A percentile compares a stretch with the other conserved stretches of the same genome.
Conservation (phyloP, 2,888 invertebrate species). For the Noctua janthe region DNA sequence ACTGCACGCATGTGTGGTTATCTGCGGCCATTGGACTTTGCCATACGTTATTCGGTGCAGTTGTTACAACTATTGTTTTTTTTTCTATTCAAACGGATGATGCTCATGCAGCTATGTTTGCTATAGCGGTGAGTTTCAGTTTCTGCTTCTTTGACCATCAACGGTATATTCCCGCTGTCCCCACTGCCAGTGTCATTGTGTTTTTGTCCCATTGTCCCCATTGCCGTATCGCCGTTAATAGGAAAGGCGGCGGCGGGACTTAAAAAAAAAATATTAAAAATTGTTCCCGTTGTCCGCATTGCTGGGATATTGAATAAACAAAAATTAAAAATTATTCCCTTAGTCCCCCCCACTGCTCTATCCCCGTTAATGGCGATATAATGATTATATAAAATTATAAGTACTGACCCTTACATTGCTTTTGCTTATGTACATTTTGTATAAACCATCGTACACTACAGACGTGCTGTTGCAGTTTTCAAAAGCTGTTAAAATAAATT, state of each 20-base stretch:
- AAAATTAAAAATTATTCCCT: not conserved
- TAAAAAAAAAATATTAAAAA: not conserved
- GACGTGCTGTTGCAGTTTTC: no score
- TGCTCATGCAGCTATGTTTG: slow-evolving; percentile 14
- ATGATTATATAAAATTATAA: no score
- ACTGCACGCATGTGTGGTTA: not conserved
- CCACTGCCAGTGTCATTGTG: not conserved
- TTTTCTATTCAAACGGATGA: not conserved
- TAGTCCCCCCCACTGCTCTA: not conserved
- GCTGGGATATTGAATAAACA: not conserved
- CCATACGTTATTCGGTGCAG: slow-evolving; percentile 36
- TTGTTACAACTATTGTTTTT: slow-evolving; percentile 16
- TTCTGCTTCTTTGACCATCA: slow-evolving; percentile 10
- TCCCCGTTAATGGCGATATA: not conserved
- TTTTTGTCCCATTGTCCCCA: no score
- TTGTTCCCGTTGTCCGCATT: not conserved
- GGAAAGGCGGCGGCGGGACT: not conserved
- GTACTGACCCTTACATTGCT: no score
- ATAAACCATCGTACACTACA: no score
- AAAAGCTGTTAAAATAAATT: no score
- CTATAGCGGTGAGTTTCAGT: slow-evolving; percentile 33
- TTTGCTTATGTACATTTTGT: no score
- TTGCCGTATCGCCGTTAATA: not conserved
- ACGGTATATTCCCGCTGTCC: not conserved
- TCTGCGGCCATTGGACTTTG: slow-evolving; percentile 11